Conservation (phyloP, 2,888 invertebrate genomes). For the Dexiosoma caninum region DNA sequence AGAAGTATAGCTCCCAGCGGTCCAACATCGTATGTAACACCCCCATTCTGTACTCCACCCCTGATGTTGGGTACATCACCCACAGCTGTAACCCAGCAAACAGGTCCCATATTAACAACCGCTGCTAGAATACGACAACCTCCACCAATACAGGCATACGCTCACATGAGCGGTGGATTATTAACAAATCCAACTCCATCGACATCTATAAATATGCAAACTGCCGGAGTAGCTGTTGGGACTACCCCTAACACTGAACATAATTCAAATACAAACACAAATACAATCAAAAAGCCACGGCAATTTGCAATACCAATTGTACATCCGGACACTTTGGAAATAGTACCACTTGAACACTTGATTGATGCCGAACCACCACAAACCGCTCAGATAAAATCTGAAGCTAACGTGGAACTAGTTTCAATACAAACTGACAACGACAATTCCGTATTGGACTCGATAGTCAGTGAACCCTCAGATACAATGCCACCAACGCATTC, state of each 20-base stretch:
- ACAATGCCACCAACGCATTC: constrained; percentile 1
- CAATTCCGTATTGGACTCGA: constrained; percentile 61
- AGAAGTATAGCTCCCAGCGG: constrained; percentile 67
- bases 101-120: constrained; percentile 65
- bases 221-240: background rate
- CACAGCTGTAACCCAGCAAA: constrained; percentile 56
- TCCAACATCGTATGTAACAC: constrained; percentile 67
- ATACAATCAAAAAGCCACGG: no score
- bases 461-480: constrained; percentile 49
- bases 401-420: background rate
- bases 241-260: constrained; percentile 60
- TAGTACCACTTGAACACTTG: constrained; percentile 68
- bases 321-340: constrained; percentile 73
- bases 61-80: constrained; percentile 64
- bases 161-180: constrained; percentile 54
- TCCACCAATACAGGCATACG: constrained; percentile 56
- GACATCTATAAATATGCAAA: constrained; percentile 44
- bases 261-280: constrained; percentile 49
- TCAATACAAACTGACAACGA: constrained; percentile 60
- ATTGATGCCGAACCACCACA: constrained; percentile 44
- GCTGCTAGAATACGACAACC: constrained; percentile 56
- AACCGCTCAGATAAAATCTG: constrained; percentile 8
- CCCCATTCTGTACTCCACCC: constrained; percentile 68
- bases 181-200: constrained; percentile 42
- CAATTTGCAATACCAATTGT: constrained; percentile 75